Evolutionary conservation across 2,888 invertebrate species (phyloP).

Genomic region (Melanostoma mellinum): DNA sequence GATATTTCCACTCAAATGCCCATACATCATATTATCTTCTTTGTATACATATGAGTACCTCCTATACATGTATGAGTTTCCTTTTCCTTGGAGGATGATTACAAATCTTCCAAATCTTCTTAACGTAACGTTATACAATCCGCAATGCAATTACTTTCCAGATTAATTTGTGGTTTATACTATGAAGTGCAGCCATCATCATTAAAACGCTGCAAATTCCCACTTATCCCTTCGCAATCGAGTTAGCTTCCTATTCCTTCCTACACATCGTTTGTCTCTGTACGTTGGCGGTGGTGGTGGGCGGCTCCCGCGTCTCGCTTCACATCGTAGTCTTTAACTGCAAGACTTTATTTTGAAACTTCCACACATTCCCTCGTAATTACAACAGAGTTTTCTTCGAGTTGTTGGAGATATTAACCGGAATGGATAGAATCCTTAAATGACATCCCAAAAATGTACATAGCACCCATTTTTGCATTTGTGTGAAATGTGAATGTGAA

Average conservation of each 20-base stretch:
- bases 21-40: background rate
- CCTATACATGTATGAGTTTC: slow-evolving; percentile 4
- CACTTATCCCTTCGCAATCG: slow-evolving; percentile 61
- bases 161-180: slow-evolving; percentile 44
- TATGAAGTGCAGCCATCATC: slow-evolving; percentile 58
- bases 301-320: no score
- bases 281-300: no score
- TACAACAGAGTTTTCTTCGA: slow-evolving; percentile 40
- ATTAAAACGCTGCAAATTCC: slow-evolving; percentile 60
- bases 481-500: slow-evolving; percentile 27
- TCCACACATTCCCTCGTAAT: slow-evolving; percentile 42
- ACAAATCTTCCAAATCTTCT: slow-evolving; percentile 34
- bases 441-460: slow-evolving; percentile 51
- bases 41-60: background rate
- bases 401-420: slow-evolving; percentile 65
- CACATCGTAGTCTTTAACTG: no score
- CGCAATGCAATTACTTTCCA: slow-evolving; percentile 57
- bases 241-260: slow-evolving; percentile 42
- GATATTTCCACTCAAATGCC: slow-evolving; percentile 14
- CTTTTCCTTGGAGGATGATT: slow-evolving; percentile 20
- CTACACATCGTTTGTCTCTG: background rate
- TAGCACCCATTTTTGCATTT: slow-evolving; percentile 5
- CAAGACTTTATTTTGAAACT: background rate
- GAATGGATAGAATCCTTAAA: slow-evolving; percentile 53
- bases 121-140: slow-evolving; percentile 32